Percentiles rank a stretch among this genome's conserved stretches.
These are phyloP conservation scores for Scaeva pyrastri DNA, from an alignment of 2,888 invertebrate species.

Conservation along the genomic window DNA sequence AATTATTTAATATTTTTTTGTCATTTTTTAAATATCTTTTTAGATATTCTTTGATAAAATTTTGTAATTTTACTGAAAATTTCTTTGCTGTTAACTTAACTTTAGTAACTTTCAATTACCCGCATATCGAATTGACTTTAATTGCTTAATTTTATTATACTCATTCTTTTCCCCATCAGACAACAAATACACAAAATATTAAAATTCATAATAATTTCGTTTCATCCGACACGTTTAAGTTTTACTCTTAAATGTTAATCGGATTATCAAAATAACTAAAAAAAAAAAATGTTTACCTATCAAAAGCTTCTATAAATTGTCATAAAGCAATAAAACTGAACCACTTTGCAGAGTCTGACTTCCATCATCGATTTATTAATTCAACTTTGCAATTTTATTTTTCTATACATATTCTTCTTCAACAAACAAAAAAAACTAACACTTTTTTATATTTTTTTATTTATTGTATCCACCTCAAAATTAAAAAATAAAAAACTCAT, in stretches of 20 bases:
- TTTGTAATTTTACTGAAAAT: no score
- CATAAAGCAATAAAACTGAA: slow-evolving; percentile 26
- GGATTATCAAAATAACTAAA: slow-evolving; percentile 13
- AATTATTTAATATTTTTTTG: no score
- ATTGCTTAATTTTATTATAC: no score
- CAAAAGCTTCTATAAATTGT: neutral
- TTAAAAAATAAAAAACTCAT: neutral
- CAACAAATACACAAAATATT: no score
- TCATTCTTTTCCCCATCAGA: no score
- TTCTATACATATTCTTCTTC: no score
- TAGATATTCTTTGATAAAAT: no score
- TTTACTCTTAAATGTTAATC: neutral
- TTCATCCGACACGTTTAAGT: slow-evolving; percentile 8
- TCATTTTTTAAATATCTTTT: no score
- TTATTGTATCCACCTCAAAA: neutral
- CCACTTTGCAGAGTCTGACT: slow-evolving; percentile 14
- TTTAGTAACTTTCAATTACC: no score
- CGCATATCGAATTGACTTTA: no score
- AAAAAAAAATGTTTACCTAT: neutral
- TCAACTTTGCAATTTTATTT: slow-evolving; percentile 13
- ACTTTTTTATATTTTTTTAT: neutral
- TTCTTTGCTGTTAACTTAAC: no score
- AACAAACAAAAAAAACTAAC: neutral
- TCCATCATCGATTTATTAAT: neutral
- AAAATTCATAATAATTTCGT: neutral